Base-by-base conservation (phyloP, 1,140 invertebrate genomes). In the Drosophila neocordata region DNA sequence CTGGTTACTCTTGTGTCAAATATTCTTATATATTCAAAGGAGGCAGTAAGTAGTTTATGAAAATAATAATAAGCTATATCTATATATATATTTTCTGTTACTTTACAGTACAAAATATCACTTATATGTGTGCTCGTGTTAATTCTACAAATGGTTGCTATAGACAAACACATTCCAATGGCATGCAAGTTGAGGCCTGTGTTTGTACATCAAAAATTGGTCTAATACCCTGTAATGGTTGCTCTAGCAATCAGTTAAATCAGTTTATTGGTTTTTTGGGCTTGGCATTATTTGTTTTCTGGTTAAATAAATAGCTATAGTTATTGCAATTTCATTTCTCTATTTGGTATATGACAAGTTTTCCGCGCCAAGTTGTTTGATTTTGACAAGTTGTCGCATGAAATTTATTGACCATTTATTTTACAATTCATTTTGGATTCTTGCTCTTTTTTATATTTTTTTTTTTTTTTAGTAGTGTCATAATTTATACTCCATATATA, bases 1-100 rank as follows among this genome's bases (percentile, higher is more conserved):
- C 79, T 0, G 89, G 85, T 0, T 67, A 38, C 3, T 76, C 75
- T 1, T 91, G 89, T 44, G 84, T 90, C 3, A 91, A 91, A 44
- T 91, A 84, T 57, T 84, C 89, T 0, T 91, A 90, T 31, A 88
- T 87, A n/a, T 90, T 91, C 53, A 90, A 88, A 18, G 79, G 87
- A 11, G 89, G 81, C 41, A 85, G 89, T 91, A 55, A 75, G 84
- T n/a, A n/a, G n/a, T n/a, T n/a, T n/a, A n/a, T n/a, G n/a, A n/a
- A n/a, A n/a, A n/a, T n/a, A n/a, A n/a, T n/a, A n/a, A n/a, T n/a
- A n/a, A n/a, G n/a, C n/a, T 24, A 24, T 24, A 24, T 1, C 22
- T 24, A 2, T 24, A 24, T 24, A 24, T 4, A 2, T 24, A 4
- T 24, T 24, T 24, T 24, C 4, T 24, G 1, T 24, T 24, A 2